These are phyloP conservation scores for Notocelia uddmanniana DNA, from an alignment of 2,888 invertebrate species.

Conservation along the genomic window DNA sequence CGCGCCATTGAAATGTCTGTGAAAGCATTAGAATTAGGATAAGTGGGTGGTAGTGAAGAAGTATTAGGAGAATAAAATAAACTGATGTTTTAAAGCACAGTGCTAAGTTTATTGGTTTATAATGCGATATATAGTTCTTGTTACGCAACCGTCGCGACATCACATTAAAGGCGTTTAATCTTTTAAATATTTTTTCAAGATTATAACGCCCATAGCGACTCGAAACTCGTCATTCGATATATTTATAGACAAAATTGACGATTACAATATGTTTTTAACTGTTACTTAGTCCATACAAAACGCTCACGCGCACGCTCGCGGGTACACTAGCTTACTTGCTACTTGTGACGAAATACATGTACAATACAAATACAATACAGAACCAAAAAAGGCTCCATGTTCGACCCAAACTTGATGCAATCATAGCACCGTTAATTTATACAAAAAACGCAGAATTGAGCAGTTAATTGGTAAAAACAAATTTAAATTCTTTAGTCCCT, in stretches of 20 bases:
- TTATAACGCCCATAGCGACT: background rate
- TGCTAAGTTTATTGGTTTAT: constrained; percentile 23
- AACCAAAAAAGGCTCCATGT: constrained; percentile 48
- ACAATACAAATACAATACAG: constrained; percentile 36
- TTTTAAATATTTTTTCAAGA: background rate
- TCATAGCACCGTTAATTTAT: constrained; percentile 51
- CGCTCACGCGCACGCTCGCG: constrained; percentile 7
- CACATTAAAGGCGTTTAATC: background rate
- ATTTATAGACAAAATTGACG: constrained; percentile 46
- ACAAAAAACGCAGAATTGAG: constrained; percentile 56
- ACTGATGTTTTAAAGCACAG: background rate
- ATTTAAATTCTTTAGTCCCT: constrained; percentile 24
- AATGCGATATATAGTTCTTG: constrained; percentile 12
- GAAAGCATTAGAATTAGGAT: background rate
- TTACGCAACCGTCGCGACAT: background rate
- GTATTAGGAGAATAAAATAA: background rate
- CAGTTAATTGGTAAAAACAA: constrained; percentile 54
- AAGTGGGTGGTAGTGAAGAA: background rate
- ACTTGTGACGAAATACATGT: constrained; percentile 41
- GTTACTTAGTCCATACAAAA: constrained; percentile 38
- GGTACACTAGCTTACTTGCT: constrained; percentile 34
- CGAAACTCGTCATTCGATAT: constrained; percentile 32
- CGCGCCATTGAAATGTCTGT: background rate
- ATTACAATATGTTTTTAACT: constrained; percentile 39
- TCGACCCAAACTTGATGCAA: constrained; percentile 37